Percentiles rank a stretch among this genome's conserved stretches.
Conservation (phyloP, 1,140 invertebrate genomes). For the Homalodisca vitripennis region DNA sequence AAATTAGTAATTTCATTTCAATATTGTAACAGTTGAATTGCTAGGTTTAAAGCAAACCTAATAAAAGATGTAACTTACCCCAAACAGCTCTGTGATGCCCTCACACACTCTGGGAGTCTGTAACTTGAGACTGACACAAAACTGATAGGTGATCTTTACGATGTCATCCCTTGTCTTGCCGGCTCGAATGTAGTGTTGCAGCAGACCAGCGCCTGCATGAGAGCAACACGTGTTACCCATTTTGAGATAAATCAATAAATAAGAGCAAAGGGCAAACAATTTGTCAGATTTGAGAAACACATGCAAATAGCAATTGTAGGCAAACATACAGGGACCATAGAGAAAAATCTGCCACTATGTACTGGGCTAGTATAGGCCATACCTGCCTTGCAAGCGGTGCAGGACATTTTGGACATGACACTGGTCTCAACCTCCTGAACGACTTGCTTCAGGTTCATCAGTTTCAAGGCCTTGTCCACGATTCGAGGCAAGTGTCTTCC, state of each 20-base stretch:
- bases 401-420: constrained; percentile 87
- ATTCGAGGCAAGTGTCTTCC: constrained; percentile 68
- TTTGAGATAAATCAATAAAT: too few species aligned
- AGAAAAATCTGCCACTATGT: too few species aligned
- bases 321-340: too few species aligned
- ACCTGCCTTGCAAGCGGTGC: constrained; percentile 86
- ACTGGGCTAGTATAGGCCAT: too few species aligned
- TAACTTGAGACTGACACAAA: constrained; percentile 81
- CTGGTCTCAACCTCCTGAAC: constrained; percentile 85
- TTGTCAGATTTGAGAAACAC: too few species aligned
- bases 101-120: constrained; percentile 82
- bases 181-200: constrained; percentile 80
- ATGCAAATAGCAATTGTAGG: too few species aligned
- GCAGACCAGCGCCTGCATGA: constrained; percentile 70
- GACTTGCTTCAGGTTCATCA: constrained; percentile 80
- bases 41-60: too few species aligned
- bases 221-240: too few species aligned
- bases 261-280: too few species aligned
- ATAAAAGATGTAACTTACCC: constrained; percentile 62
- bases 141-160: constrained; percentile 78
- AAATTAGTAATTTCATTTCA: too few species aligned
- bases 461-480: constrained; percentile 76
- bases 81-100: constrained; percentile 81
- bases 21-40: too few species aligned
- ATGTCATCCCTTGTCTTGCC: constrained; percentile 84